Base-by-base conservation (phyloP, 2,113 vertebrate genomes). In the Athene cunicularia region DNA sequence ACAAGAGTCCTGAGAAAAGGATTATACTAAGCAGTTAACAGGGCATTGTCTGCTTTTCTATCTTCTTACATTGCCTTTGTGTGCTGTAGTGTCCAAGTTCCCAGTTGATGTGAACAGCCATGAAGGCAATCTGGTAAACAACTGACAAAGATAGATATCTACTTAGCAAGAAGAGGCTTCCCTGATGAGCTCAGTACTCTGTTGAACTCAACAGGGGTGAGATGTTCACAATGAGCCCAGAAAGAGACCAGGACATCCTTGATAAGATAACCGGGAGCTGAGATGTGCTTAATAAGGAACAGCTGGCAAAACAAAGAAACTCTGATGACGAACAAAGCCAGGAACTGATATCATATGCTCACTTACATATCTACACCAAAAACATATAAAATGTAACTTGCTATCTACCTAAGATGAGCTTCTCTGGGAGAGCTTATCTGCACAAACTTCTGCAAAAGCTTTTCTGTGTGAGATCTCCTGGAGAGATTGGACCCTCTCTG, bases 401-500 rank as follows among this genome's bases (percentile, higher is more conserved):
- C 9, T 37, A 10, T n/a, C 45, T 52, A 26, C 32, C 6, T 26
- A 32, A 72, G 58, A 49, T 0, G 2, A 56, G n/a, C 8, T 64
- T 64, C 33, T 70, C 13, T 49, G 28, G 47, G 43, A 60, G 24
- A 47, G 24, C 33, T 47, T 35, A 43, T 64, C 23, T 64, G 21
- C 12, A 26, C 28, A 33, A 63, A 15, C 15, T 52, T 62, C 23
- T 80, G 62, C 8, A 50, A 41, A 82, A 49, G 3, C 11, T 32
- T 30, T 11, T 45, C 26, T 41, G 37, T 20, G 12, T 2, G 10
- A 55, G 22, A 32, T 17, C 10, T 59, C 23, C 32, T 63, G n/a
- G 39, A 80, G 19, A 30, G 24, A 41, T 12, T 3, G 4, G 47
- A 47, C 24, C 10, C 10, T 41, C 0, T 0, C 41, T 3, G 4